Percentiles rank a stretch among this genome's conserved stretches.
Evolutionary conservation across 2,888 invertebrate species (phyloP).

Genomic region (Caenorhabditis wallacei): DNA sequence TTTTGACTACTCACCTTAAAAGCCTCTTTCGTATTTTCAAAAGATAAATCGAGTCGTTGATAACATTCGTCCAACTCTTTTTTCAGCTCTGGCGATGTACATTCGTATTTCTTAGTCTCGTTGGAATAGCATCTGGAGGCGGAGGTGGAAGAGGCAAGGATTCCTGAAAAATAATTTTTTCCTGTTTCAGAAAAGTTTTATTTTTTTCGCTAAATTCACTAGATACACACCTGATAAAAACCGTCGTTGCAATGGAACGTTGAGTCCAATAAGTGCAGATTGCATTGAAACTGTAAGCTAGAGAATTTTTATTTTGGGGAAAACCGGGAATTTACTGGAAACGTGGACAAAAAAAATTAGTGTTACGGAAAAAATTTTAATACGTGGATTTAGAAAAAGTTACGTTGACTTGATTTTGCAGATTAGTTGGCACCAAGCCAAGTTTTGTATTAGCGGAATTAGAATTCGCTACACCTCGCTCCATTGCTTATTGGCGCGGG

Average conservation of each 20-base stretch:
- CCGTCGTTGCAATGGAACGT: constrained; percentile 19
- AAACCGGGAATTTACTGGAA: too few relatives aligned
- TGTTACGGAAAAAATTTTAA: not conserved
- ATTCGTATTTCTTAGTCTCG: constrained; percentile 29
- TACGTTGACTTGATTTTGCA: too few relatives aligned
- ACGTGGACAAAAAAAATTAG: constrained; percentile 4
- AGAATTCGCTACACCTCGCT: too few relatives aligned
- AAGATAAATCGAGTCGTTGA: constrained; percentile 77
- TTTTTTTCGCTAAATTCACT: too few relatives aligned
- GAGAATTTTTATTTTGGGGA: not conserved
- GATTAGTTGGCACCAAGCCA: too few relatives aligned
- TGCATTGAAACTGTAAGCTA: constrained; percentile 33
- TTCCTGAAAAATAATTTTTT: not conserved
- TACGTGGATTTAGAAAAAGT: not conserved
- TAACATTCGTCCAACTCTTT: constrained; percentile 79
- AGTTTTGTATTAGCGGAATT: too few relatives aligned
- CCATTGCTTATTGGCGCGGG: too few relatives aligned
- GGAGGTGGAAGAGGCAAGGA: not conserved
- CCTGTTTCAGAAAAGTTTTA: not conserved
- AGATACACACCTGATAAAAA: constrained; percentile 28
- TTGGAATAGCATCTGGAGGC: constrained; percentile 25
- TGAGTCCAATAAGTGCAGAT: constrained; percentile 26
- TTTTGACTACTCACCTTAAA: constrained; percentile 76
- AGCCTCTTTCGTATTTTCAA: constrained; percentile 81
- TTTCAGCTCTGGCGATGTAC: constrained; percentile 53